Conservation (phyloP, 2,888 invertebrate genomes). For the Eupithecia subumbrata region DNA sequence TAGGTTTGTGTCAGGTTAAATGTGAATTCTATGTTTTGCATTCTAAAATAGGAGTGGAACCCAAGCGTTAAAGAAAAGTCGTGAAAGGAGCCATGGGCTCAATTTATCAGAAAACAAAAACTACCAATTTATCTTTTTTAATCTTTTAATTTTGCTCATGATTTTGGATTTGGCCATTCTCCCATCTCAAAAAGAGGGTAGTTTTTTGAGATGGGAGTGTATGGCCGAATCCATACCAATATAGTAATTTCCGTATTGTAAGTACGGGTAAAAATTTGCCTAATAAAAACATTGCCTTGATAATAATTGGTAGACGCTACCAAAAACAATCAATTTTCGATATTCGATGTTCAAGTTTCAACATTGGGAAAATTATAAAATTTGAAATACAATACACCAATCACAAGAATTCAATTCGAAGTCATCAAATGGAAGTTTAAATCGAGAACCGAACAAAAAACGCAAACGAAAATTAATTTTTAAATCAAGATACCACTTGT, state of each 20-base stretch:
- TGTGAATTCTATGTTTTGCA: too few species aligned
- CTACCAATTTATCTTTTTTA: too few species aligned
- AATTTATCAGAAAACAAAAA: too few species aligned
- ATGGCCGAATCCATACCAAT: too few species aligned
- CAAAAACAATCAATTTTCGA: not conserved
- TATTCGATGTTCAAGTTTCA: not conserved
- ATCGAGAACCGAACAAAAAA: slow-evolving; percentile 18
- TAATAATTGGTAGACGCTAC: not conserved
- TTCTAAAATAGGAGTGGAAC: too few species aligned
- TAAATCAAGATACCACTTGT: slow-evolving; percentile 39
- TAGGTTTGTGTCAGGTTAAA: not conserved
- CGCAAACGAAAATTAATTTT: slow-evolving; percentile 29
- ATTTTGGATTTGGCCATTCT: not conserved
- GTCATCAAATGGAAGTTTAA: not conserved
- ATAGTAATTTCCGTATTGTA: not conserved
- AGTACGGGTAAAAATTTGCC: not conserved
- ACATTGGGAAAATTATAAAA: not conserved
- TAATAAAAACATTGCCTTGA: not conserved
- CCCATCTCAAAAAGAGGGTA: not conserved
- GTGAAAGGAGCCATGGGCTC: too few species aligned
- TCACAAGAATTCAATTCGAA: not conserved
- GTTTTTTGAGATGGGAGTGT: too few species aligned
- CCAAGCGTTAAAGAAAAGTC: too few species aligned
- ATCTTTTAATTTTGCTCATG: too few species aligned
- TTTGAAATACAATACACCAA: slow-evolving; percentile 5